Evolutionary conservation across 2,113 vertebrate genomes (phyloP), one percentile per base, ranked within the genome.

Genomic region (Megaceryle torquata): DNA sequence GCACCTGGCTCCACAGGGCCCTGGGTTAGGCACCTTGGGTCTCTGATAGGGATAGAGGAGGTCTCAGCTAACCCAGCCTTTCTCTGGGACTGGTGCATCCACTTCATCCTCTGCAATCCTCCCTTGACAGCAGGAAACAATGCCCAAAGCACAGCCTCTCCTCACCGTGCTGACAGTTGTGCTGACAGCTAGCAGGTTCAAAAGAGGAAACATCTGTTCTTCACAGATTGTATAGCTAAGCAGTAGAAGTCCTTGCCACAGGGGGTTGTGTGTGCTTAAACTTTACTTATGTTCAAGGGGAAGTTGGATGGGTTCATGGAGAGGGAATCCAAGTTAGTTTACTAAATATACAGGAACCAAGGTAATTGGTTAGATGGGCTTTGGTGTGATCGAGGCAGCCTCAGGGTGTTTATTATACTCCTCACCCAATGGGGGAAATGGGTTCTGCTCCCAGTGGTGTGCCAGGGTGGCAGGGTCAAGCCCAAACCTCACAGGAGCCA

Each of bases 401-500:
- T 90, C 57, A 67, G 57, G 41, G 28, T 21, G 9, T 79, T 84
- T 59, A 51, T 44, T 85, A 63, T 4, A 31, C n/a, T 76, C 26
- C 31, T 89, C 8, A 85, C 31, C 12, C 26, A 9, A 6, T 24
- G 28, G 18, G 13, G 22, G 29, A 63, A 50, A 75, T 4, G 5
- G 5, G 10, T 53, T 57, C n/a, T 63, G 4, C 31, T 91, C 29
- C 53, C 72, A 43, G 28, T 51, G 57, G 21, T 67, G 24, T 89
- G 33, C 37, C 35, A 14, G 14, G n/a, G 5, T 3, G 18, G 1
- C 1, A 17, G 1, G 1, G 19, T 41, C 14, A 59, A 85, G 19
- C 48, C 21, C 39, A 64, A 83, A 70, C n/a, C 18, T 74, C 59
- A 37, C 7, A 65, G 59, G n/a, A 91, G 29, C 15, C 0, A 0